Evolutionary conservation across 2,888 invertebrate genomes (phyloP).

Genomic region (Buathra laborator): DNA sequence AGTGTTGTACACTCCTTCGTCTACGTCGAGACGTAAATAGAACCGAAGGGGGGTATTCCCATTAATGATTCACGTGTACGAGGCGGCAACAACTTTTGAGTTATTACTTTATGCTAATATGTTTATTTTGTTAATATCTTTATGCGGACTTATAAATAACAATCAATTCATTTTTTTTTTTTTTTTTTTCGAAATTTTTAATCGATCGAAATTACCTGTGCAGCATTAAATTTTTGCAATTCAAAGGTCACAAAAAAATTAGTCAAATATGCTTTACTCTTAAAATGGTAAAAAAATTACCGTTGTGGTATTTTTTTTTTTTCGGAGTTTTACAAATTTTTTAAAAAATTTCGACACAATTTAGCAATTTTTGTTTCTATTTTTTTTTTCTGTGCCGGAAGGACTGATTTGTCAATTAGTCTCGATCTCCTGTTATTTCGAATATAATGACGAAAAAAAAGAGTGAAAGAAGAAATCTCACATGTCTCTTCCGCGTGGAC

Average conservation of each 20-base stretch:
- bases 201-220: too few relatives aligned
- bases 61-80: conserved; percentile 60
- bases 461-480: conserved; percentile 85
- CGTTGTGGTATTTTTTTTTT: too few relatives aligned
- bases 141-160: not conserved
- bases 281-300: too few relatives aligned
- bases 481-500: conserved; percentile 94
- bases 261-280: too few relatives aligned
- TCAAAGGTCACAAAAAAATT: too few relatives aligned
- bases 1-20: conserved; percentile 95
- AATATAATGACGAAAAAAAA: conserved; percentile 27
- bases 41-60: conserved; percentile 49
- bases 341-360: too few relatives aligned
- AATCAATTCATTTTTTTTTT: not conserved
- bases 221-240: too few relatives aligned
- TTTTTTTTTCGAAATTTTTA: not conserved
- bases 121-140: not conserved
- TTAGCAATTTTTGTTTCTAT: too few relatives aligned
- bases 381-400: too few relatives aligned
- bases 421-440: too few relatives aligned
- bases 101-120: conserved; percentile 11
- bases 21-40: conserved; percentile 79
- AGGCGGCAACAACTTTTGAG: not conserved
- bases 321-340: too few relatives aligned
- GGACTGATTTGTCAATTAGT: too few relatives aligned